phyloP scores from a whole-genome alignment of 2,888 invertebrate genomes.

The Hirtodrosophila duncani region DNA sequence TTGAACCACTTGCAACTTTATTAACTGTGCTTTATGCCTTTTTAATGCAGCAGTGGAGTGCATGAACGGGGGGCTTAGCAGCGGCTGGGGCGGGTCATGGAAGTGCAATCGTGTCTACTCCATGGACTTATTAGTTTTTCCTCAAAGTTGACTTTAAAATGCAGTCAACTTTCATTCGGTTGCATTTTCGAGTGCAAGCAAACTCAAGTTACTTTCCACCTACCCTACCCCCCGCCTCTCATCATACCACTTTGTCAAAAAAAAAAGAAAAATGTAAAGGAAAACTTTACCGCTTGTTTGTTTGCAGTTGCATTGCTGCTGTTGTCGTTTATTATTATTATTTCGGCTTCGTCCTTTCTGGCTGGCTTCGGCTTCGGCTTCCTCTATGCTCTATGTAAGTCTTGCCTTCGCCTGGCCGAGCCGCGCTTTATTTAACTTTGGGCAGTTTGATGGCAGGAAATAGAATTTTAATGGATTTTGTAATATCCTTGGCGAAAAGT shows the following conservation, averaged over 20 bases:
- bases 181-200: conserved; percentile 50
- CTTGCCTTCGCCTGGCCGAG: conserved; percentile 30
- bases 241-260: conserved; percentile 27
- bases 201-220: conserved; percentile 1
- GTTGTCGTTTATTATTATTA: conserved; percentile 69
- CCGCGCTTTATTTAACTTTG: conserved; percentile 68
- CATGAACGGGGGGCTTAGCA: not conserved
- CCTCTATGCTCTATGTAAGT: conserved; percentile 20
- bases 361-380: conserved; percentile 24
- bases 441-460: conserved; percentile 72
- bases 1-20: conserved; percentile 63
- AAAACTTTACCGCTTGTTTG: conserved; percentile 60
- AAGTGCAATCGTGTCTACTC: conserved; percentile 27
- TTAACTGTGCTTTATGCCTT: conserved; percentile 57
- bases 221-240: not conserved
- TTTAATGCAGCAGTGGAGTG: conserved; percentile 47
- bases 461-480: conserved; percentile 71
- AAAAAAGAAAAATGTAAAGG: conserved; percentile 25
- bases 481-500: conserved; percentile 50
- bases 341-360: conserved; percentile 54
- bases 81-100: not conserved
- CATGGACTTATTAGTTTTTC: conserved; percentile 51
- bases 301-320: conserved; percentile 43
- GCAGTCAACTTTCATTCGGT: conserved; percentile 46
- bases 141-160: conserved; percentile 39